These are phyloP conservation scores for Littorina saxatilis DNA, from an alignment of 1,140 invertebrate genomes.

Conservation along the genomic window DNA sequence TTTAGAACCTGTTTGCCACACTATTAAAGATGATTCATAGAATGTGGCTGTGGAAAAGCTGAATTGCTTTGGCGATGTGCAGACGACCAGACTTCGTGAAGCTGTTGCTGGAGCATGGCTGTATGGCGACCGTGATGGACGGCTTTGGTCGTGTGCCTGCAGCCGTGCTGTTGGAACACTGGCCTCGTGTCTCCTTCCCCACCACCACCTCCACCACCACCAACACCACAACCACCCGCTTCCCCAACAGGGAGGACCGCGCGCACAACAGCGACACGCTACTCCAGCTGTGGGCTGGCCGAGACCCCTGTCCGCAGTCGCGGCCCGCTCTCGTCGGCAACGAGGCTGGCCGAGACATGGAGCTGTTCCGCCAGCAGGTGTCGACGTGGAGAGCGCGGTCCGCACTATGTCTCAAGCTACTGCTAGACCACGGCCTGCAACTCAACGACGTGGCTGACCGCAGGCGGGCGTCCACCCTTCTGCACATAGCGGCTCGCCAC, in stretches of 20 bases:
- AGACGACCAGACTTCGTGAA: conserved; percentile 3
- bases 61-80: too few relatives aligned
- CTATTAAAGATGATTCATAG: too few relatives aligned
- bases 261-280: conserved; percentile 24
- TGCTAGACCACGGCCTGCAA: not conserved
- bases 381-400: conserved; percentile 11
- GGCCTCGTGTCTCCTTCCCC: conserved; percentile 21
- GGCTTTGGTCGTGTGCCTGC: conserved; percentile 14
- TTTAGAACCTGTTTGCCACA: too few relatives aligned
- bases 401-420: not conserved
- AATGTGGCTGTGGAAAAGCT: too few relatives aligned
- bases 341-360: not conserved
- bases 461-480: conserved; percentile 28
- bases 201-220: not conserved
- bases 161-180: conserved; percentile 31
- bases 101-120: conserved; percentile 30
- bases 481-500: conserved; percentile 34
- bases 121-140: conserved; percentile 7
- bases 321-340: not conserved
- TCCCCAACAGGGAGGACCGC: not conserved
- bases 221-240: not conserved
- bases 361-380: conserved; percentile 20
- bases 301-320: too few relatives aligned
- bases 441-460: conserved; percentile 27
- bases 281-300: not conserved